Evolutionary conservation across 2,888 invertebrate species (phyloP).

Genomic region (Plagodis dolabraria): DNA sequence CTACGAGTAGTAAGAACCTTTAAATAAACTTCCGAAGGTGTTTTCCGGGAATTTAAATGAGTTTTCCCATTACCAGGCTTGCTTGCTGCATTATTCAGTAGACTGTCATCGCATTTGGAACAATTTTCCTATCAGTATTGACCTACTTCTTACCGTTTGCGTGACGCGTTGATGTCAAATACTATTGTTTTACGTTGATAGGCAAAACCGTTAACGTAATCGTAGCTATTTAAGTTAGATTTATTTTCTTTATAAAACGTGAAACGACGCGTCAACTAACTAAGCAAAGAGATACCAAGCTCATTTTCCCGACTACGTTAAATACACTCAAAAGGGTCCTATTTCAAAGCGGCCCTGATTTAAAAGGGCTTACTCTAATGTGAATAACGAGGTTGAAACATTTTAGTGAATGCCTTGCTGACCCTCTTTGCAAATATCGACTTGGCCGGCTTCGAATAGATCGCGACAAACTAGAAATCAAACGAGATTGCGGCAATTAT

Average conservation of each 20-base stretch:
- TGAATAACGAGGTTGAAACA: slow-evolving; percentile 75
- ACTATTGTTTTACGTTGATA: slow-evolving; percentile 35
- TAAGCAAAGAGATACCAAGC: slow-evolving; percentile 35
- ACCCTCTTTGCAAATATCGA: slow-evolving; percentile 67
- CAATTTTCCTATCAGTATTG: slow-evolving; percentile 50
- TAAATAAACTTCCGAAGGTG: slow-evolving; percentile 43
- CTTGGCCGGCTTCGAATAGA: slow-evolving; percentile 60
- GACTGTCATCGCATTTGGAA: slow-evolving; percentile 37
- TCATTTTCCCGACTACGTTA: slow-evolving; percentile 44
- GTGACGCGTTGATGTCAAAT: slow-evolving; percentile 42
- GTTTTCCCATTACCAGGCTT: slow-evolving; percentile 40
- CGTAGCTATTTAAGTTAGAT: slow-evolving; percentile 5
- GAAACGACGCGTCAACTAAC: slow-evolving; percentile 22
- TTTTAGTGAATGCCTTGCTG: slow-evolving; percentile 65
- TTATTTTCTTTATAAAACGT: slow-evolving; percentile 14
- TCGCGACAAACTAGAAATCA: slow-evolving; percentile 49
- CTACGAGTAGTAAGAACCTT: slow-evolving; percentile 28
- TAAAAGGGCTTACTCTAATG: slow-evolving; percentile 74
- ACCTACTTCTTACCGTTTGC: slow-evolving; percentile 50
- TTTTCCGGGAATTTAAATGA: slow-evolving; percentile 57
- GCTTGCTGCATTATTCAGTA: slow-evolving; percentile 46
- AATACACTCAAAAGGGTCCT: slow-evolving; percentile 64
- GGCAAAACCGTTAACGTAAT: slow-evolving; percentile 30
- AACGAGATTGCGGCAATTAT: slow-evolving; percentile 48
- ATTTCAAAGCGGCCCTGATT: slow-evolving; percentile 67